Base-by-base conservation (phyloP, 1,140 invertebrate species). In the Eupristina koningsbergeri region DNA sequence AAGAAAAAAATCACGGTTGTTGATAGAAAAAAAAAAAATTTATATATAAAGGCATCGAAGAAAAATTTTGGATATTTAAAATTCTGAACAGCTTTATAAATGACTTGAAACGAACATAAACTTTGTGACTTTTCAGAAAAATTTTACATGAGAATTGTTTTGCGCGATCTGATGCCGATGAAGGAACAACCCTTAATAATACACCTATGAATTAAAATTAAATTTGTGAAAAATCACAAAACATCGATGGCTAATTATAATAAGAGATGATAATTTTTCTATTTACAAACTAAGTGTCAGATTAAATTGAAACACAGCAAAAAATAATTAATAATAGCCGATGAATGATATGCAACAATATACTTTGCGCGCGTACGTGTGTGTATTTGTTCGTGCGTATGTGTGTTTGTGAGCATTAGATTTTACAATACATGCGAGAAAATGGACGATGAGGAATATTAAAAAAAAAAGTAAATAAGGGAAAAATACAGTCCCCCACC, bases 181-280 rank as follows among this genome's bases (percentile, higher is more conserved):
- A 53, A 73, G 58, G n/a, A 74, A 64, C 53, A 64, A 47, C 73
- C 53, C 22, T 58, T 64, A 41, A 26, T 22, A 8, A 67, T n/a
- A 69, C 77, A 45, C 34, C 64, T 76, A 64, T 50, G 36, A 47
- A 67, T 79, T 79, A 67, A 79, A 64, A 29, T 22, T 17, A 61
- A 58, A 61, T n/a, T 41, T 50, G 36, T n/a, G 73, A 74, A 74
- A 45, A 64, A 45, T 5, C 61, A 69, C 58, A 22, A 77, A 53
- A 69, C 53, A 86, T 90, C 88, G 89, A 89, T 90, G 91, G 88
- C 91, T 79, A 61, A 90, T 88, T 88, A 91, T 88, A 89, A 87
- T 90, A 90, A 92, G 88, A 92, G 91, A 92, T 91, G 90, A 92
- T 91, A 92, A 92, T 92, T 92, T 92, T 84, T 92, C 91, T 92